A percentile compares a stretch with the other conserved stretches of the same genome.
Conservation (phyloP, 2,113 vertebrate genomes). For the Corythoichthys haematopterus region DNA sequence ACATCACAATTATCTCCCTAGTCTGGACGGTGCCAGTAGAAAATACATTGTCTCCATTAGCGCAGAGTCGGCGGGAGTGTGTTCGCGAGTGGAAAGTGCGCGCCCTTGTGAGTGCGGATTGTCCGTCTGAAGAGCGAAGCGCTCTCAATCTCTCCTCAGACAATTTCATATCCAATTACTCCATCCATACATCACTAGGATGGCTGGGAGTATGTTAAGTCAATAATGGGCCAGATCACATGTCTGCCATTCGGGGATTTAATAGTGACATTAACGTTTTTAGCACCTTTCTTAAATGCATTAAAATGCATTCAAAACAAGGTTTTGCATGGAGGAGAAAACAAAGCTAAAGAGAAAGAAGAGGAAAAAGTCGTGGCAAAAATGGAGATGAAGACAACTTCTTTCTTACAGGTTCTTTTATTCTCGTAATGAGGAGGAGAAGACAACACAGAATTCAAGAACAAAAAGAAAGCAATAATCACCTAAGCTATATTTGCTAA, state of each 20-base stretch:
- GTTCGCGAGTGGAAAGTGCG: not conserved
- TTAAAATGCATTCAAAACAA: conserved; percentile 1
- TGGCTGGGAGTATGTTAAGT: conserved; percentile 35
- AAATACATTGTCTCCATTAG: conserved; percentile 59
- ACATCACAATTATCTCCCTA: conserved; percentile 60
- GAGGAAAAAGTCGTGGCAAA: too few relatives aligned
- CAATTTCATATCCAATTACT: conserved; percentile 60
- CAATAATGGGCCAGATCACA: conserved; percentile 47
- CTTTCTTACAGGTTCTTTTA: too few relatives aligned
- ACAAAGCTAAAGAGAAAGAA: not conserved
- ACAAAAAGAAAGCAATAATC: too few relatives aligned
- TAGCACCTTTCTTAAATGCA: conserved; percentile 44
- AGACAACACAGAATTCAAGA: too few relatives aligned
- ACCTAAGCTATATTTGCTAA: too few relatives aligned
- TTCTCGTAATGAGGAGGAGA: too few relatives aligned
- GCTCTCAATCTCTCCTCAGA: conserved; percentile 42
- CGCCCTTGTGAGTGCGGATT: conserved; percentile 21
- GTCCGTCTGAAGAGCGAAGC: conserved; percentile 29
- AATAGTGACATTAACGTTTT: conserved; percentile 39
- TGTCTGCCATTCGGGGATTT: conserved; percentile 33
- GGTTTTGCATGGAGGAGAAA: not conserved
- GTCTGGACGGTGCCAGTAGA: conserved; percentile 56
- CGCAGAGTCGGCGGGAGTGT: conserved; percentile 12
- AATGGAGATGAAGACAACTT: too few relatives aligned
- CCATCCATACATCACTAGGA: conserved; percentile 46